Percentiles rank a stretch among this genome's conserved stretches.
Evolutionary conservation across 2,888 invertebrate genomes (phyloP).

Genomic region (Acanthoscelides obtectus): DNA sequence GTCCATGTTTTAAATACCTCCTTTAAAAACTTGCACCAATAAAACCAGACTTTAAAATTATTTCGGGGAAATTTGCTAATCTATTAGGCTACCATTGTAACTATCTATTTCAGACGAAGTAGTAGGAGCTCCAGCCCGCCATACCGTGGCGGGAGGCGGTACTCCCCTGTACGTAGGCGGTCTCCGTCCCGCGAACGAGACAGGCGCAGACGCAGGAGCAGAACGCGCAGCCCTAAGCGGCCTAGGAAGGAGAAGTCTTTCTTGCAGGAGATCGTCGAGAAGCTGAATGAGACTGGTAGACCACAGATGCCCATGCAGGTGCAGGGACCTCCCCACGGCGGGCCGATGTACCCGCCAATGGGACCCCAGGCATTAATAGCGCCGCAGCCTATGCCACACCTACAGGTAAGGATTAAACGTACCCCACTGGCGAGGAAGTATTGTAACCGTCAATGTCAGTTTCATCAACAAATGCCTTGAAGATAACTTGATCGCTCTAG

Average conservation of each 20-base stretch:
- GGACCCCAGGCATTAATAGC: neutral
- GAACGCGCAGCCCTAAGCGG: slow-evolving; percentile 16
- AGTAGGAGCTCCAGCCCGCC: slow-evolving; percentile 14
- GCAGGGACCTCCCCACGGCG: neutral
- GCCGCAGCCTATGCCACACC: neutral
- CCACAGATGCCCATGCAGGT: slow-evolving; percentile 1
- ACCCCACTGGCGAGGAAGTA: too few relatives aligned
- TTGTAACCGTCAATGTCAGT: too few relatives aligned
- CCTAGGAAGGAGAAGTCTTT: slow-evolving; percentile 32
- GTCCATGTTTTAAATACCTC: too few relatives aligned
- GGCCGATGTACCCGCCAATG: neutral
- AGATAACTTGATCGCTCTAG: too few relatives aligned
- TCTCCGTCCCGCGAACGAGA: slow-evolving; percentile 2
- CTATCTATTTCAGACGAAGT: neutral
- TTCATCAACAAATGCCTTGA: too few relatives aligned
- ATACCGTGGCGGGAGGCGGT: slow-evolving; percentile 9
- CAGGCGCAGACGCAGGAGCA: slow-evolving; percentile 16
- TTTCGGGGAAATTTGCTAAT: too few relatives aligned
- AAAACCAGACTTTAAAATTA: too few relatives aligned
- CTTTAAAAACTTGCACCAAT: too few relatives aligned
- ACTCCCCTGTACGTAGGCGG: neutral
- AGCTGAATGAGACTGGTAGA: slow-evolving; percentile 30
- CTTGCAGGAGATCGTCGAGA: slow-evolving; percentile 42
- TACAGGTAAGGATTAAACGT: neutral
- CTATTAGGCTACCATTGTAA: too few relatives aligned